These are phyloP conservation scores for Macropis europaea DNA, from an alignment of 2,888 invertebrate species.

Conservation along the genomic window DNA sequence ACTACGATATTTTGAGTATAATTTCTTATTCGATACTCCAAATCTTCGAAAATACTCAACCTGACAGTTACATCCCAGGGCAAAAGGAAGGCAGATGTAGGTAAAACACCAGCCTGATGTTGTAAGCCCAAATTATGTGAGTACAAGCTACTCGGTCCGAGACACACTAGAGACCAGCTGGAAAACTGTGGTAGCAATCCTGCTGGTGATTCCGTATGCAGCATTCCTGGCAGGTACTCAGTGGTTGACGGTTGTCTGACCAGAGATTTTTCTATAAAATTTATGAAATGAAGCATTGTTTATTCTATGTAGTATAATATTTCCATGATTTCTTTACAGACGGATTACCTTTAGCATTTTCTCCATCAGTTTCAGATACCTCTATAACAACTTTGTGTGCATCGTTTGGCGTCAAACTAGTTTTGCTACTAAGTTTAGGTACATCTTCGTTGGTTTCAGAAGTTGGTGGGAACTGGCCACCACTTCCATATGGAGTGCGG, in stretches of 20 bases:
- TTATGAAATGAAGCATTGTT: background rate
- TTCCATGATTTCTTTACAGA: background rate
- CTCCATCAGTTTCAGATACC: slow-evolving; percentile 77
- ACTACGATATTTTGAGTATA: background rate
- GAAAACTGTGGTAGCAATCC: slow-evolving; percentile 92
- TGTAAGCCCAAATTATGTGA: slow-evolving; percentile 92
- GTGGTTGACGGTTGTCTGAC: slow-evolving; percentile 90
- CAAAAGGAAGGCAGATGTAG: slow-evolving; percentile 93
- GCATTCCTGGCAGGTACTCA: slow-evolving; percentile 95
- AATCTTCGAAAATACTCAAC: slow-evolving; percentile 46
- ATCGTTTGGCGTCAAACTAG: slow-evolving; percentile 73
- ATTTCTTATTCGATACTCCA: background rate
- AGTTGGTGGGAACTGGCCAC: slow-evolving; percentile 72
- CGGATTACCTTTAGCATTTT: slow-evolving; percentile 77
- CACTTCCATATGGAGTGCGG: slow-evolving; percentile 74
- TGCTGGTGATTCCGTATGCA: slow-evolving; percentile 89
- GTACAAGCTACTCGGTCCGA: slow-evolving; percentile 95
- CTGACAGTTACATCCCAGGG: slow-evolving; percentile 95
- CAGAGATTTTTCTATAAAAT: slow-evolving; percentile 81
- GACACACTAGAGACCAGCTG: slow-evolving; percentile 94
- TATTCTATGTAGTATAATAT: background rate
- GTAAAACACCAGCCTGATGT: slow-evolving; percentile 95
- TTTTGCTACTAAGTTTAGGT: slow-evolving; percentile 72
- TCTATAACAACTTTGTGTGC: slow-evolving; percentile 80
- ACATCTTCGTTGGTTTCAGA: slow-evolving; percentile 72